Evolutionary conservation across 1,140 invertebrate genomes (phyloP), one percentile per base, ranked within the genome.

Genomic region (Bombus confusus): DNA sequence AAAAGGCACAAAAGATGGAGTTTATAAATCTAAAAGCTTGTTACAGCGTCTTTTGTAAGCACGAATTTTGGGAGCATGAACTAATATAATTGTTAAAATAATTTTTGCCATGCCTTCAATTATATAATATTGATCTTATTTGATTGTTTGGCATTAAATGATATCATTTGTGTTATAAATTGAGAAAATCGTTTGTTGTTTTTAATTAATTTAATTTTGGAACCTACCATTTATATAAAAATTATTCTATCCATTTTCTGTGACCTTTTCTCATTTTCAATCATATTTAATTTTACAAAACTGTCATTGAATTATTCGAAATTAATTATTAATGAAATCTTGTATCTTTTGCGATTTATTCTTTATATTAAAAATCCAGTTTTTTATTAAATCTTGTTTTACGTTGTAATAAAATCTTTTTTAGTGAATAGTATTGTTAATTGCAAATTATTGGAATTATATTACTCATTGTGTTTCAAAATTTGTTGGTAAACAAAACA

Each of bases 101-200:
- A 80, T 68, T 52, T 69, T 41, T 80, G 31, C 43, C 31, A 69
- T 52, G n/a, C 15, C n/a, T 69, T 80, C 34, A 80, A 68, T 80
- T 52, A 80, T 69, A 25, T 4, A 28, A 69, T 69, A 31, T 69
- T 31, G 41, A 79, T 79, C 39, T 68, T 47, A 43, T 69, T 80
- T 69, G 10, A 69, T 69, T 80, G 41, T 41, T 69, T 69, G 31
- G 13, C 22, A 37, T 80, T 80, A 80, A 80, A 80, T 79, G 28
- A 79, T 69, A 69, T 52, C 8, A 69, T n/a, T 47, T 69, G 64
- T 41, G 25, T 25, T 69, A 39, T 8, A 80, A 80, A 39, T 66
- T 68, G 25, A 80, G 4, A 68, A 69, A 12, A 69, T 80, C 5
- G 68, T 25, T 80, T 34, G 64, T 69, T 80, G 47, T 52, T 22